Conservation (phyloP, 2,888 invertebrate species). For the Mantis religiosa region DNA sequence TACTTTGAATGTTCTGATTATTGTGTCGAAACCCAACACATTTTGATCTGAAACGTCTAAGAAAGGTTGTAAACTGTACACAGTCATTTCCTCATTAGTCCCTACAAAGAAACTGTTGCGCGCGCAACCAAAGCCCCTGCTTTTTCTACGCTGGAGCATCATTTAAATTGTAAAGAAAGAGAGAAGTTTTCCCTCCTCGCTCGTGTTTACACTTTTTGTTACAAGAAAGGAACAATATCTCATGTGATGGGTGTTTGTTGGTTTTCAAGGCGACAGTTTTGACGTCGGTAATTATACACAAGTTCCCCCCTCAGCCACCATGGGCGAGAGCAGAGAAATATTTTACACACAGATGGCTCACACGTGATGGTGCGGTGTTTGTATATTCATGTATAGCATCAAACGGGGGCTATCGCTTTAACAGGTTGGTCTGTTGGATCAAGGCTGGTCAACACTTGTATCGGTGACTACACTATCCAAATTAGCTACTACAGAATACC, state of each 20-base stretch:
- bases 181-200: neutral
- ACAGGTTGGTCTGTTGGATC: neutral
- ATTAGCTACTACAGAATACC: too few species aligned
- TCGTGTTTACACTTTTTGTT: neutral
- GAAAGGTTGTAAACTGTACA: neutral
- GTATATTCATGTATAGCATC: neutral
- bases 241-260: conserved; percentile 7
- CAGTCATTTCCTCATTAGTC: neutral
- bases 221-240: neutral
- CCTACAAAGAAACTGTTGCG: neutral
- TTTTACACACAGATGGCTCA: conserved; percentile 1
- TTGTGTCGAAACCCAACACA: too few species aligned
- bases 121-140: neutral
- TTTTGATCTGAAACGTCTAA: too few species aligned
- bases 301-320: neutral
- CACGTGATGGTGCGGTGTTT: neutral
- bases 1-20: too few species aligned
- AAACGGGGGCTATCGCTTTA: neutral
- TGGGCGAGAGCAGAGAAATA: neutral
- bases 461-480: too few species aligned
- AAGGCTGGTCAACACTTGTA: too few species aligned
- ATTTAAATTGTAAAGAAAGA: neutral
- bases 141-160: neutral
- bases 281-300: conserved; percentile 10
- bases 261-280: conserved; percentile 4